These are phyloP conservation scores for Chloroceryle aenea DNA, from an alignment of 2,113 vertebrate genomes.

Conservation along the genomic window DNA sequence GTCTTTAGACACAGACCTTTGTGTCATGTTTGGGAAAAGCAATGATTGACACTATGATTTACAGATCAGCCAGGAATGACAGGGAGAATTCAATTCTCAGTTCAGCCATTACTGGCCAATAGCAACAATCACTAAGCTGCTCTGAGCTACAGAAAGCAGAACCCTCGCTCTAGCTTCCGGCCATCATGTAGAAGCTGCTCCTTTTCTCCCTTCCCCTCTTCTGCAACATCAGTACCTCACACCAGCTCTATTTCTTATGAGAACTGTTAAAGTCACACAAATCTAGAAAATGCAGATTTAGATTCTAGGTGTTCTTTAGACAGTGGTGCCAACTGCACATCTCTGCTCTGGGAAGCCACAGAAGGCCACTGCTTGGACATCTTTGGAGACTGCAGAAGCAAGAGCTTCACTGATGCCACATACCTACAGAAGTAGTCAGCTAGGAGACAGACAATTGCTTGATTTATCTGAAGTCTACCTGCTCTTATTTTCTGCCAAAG, in stretches of 20 bases:
- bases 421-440: background rate
- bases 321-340: fast-evolving
- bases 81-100: background rate
- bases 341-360: background rate
- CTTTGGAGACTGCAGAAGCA: background rate
- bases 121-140: background rate
- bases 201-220: background rate
- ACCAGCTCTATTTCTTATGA: background rate
- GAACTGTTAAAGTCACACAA: background rate
- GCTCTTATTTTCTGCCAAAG: background rate
- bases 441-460: background rate
- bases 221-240: background rate
- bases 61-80: background rate
- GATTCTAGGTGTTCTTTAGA: background rate
- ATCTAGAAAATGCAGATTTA: background rate
- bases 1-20: background rate
- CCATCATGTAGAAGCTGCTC: background rate
- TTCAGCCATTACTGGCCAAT: fast-evolving
- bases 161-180: background rate
- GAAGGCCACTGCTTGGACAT: background rate
- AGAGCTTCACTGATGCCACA: background rate
- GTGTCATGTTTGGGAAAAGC: background rate
- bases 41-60: background rate
- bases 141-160: background rate
- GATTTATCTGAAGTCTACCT: background rate